Evolutionary conservation across 2,888 invertebrate species (phyloP), one percentile per base, ranked within the genome.

Genomic region (Salpingus planirostris): DNA sequence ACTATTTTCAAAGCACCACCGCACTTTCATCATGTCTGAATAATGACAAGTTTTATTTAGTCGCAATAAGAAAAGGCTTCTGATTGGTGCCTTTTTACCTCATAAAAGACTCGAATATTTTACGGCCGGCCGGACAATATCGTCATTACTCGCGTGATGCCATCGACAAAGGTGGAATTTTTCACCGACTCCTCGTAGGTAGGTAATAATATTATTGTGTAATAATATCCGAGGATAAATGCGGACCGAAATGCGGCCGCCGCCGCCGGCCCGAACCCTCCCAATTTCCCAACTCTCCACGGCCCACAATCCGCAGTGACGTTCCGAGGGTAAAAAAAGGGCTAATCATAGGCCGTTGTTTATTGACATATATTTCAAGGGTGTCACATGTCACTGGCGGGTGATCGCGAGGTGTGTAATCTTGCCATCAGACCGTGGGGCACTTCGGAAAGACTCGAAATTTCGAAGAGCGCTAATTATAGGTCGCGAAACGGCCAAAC

Each of bases 391-490:
- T 38, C 38, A 38, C 29, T 35, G 34, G 29, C 27, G 29, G 24
- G 27, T 40, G 38, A 41, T 40, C 37, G n/a, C n/a, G n/a, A n/a
- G n/a, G 30, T 25, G 33, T 39, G 39, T 42, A 36, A 42, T 44
- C 40, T 44, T 35, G 42, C 33, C 33, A 38, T 43, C 42, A 43
- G 33, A 36, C 36, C 25, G 26, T 29, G 29, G 29, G 29, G 29
- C 24, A 29, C 32, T 31, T 24, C 31, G 24, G 30, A 35, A 49
- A 49, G 45, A 38, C 40, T 21, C 30, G 39, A 47, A 49, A 48
- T 38, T 42, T 47, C 47, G 38, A 49, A 47, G 48, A 47, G 40
- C 49, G 40, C 40, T 54, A 54, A 55, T 55, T 54, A 55, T 50
- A 49, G 52, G 49, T 52, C 52, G 46, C 49, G 44, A 46, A 49